Conservation (phyloP, 2,888 invertebrate species). For the Gandaritis pyraliata region DNA sequence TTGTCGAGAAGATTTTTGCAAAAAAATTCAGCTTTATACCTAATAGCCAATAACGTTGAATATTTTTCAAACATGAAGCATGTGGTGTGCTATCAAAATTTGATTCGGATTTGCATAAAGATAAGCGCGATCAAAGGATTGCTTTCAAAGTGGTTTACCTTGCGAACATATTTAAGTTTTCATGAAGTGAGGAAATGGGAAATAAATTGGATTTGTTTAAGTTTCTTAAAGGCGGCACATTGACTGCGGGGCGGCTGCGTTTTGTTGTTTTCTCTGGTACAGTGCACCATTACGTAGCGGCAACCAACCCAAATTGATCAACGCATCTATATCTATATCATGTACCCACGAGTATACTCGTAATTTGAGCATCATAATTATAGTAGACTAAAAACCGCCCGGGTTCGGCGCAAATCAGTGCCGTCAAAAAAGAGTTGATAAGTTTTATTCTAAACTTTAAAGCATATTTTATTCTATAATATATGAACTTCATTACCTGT, state of each 20-base stretch:
- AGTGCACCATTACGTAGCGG: no score
- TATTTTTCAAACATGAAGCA: constrained; percentile 43
- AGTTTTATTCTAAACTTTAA: no score
- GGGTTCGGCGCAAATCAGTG: no score
- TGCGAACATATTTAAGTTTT: constrained; percentile 82
- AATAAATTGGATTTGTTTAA: constrained; percentile 83
- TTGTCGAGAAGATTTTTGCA: constrained; percentile 10
- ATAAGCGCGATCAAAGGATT: constrained; percentile 82
- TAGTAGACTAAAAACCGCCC: no score
- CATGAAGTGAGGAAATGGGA: constrained; percentile 83
- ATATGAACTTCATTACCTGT: no score
- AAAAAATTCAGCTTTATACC: constrained; percentile 12
- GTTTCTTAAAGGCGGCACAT: constrained; percentile 70
- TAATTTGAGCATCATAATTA: no score
- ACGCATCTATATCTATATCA: no score
- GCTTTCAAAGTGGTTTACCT: constrained; percentile 82
- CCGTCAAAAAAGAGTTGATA: no score
- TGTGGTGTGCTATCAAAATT: constrained; percentile 66
- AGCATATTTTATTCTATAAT: no score
- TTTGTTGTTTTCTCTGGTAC: neutral
- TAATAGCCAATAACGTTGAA: constrained; percentile 29
- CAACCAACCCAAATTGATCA: no score
- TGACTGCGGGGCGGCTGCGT: constrained; percentile 37
- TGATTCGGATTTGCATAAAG: constrained; percentile 78
- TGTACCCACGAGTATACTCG: no score